phyloP scores from a whole-genome alignment of 1,140 invertebrate species.

The Helicoverpa armigera region DNA sequence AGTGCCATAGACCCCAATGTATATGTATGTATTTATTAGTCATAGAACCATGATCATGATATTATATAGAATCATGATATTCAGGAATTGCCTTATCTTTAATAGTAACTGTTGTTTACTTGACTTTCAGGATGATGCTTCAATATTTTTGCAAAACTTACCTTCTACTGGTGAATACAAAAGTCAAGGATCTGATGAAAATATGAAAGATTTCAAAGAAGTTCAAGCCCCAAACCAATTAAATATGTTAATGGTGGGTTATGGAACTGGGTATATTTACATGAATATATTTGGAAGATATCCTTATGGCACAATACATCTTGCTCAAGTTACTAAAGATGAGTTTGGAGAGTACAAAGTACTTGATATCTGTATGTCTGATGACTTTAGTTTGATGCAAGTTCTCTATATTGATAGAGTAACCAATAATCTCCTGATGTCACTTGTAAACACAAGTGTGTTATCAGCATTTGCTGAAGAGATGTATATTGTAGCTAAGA shows the following conservation, averaged over 20 bases:
- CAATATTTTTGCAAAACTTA: slow-evolving; percentile 86
- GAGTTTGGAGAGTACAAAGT: slow-evolving; percentile 87
- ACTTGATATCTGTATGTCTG: slow-evolving; percentile 88
- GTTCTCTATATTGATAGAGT: slow-evolving; percentile 86
- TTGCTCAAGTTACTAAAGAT: slow-evolving; percentile 87
- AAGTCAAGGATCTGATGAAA: slow-evolving; percentile 84
- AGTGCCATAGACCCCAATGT: slow-evolving; percentile 78
- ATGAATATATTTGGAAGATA: slow-evolving; percentile 95
- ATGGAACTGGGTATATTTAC: slow-evolving; percentile 90
- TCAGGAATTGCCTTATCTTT: not conserved
- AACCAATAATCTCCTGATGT: slow-evolving; percentile 85
- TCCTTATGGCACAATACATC: slow-evolving; percentile 90
- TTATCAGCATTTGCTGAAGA: slow-evolving; percentile 90
- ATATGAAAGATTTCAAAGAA: slow-evolving; percentile 89
- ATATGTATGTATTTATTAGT: slow-evolving; percentile 75
- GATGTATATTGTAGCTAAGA: slow-evolving; percentile 90
- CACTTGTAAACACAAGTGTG: slow-evolving; percentile 89
- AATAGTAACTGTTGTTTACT: not conserved
- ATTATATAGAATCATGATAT: too few relatives aligned
- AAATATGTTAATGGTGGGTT: slow-evolving; percentile 93
- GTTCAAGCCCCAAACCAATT: slow-evolving; percentile 90
- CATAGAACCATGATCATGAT: too few relatives aligned
- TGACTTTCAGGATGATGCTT: slow-evolving; percentile 85
- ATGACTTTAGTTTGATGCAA: slow-evolving; percentile 88
- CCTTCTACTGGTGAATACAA: slow-evolving; percentile 78